phyloP scores from a whole-genome alignment of 2,113 vertebrate species.

The Brevimyrus niger region DNA sequence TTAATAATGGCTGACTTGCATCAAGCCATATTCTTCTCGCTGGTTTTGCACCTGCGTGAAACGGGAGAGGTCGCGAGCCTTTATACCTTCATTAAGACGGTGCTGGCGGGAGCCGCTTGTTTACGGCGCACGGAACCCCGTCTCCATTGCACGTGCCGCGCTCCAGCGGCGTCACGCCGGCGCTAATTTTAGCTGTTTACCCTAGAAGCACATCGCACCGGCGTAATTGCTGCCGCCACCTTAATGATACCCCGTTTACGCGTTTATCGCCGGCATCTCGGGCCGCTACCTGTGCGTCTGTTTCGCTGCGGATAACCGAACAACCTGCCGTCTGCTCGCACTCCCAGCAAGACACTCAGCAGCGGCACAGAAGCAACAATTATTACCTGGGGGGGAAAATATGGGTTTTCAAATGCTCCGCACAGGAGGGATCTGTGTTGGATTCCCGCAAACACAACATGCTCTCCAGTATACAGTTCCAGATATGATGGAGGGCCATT shows the following conservation, averaged over 20 bases:
- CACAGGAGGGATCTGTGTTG: conserved; percentile 3
- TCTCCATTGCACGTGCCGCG: not conserved
- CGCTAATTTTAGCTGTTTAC: conserved; percentile 19
- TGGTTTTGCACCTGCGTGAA: conserved; percentile 1
- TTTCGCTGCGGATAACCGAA: conserved; percentile 4
- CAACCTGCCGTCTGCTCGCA: not conserved
- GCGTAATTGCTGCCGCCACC: conserved; percentile 1
- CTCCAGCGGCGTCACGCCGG: not conserved
- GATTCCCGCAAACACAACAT: not conserved
- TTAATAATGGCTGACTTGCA: not conserved
- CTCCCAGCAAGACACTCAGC: not conserved
- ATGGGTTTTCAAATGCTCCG: not conserved
- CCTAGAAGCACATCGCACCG: conserved; percentile 10
- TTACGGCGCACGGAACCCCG: not conserved
- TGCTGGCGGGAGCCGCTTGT: not conserved
- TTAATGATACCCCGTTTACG: conserved; percentile 3
- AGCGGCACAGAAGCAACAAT: conserved; percentile 9
- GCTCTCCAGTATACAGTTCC: not conserved
- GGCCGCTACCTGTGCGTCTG: not conserved
- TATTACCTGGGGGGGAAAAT: conserved; percentile 7
- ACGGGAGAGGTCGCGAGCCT: not conserved
- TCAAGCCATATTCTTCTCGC: not conserved
- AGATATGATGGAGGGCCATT: conserved; percentile 14
- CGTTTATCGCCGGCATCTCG: not conserved
- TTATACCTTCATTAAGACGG: not conserved